Evolutionary conservation across 2,113 vertebrate species (phyloP).

Genomic region (Morone saxatilis): DNA sequence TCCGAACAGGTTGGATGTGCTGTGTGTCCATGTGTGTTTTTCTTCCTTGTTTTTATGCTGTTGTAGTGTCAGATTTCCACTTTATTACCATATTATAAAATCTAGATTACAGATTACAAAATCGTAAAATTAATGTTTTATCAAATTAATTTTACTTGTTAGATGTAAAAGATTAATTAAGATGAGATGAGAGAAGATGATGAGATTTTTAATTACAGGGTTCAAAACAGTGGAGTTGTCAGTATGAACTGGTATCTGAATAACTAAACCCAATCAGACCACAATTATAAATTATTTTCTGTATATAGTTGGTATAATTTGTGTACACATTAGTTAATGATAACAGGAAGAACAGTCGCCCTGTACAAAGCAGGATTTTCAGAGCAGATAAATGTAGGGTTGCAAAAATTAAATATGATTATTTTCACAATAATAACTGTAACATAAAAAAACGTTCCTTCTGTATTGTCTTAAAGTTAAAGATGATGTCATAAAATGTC

Average conservation of each 20-base stretch:
- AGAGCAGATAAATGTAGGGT: background rate
- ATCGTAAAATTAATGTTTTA: no score
- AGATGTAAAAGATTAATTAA: background rate
- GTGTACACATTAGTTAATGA: background rate
- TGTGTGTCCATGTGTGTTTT: background rate
- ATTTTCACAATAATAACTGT: background rate
- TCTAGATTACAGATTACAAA: no score
- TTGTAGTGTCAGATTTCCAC: background rate
- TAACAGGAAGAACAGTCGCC: background rate
- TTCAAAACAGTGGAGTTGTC: background rate
- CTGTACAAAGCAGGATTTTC: background rate
- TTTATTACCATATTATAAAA: background rate
- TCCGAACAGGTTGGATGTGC: constrained; percentile 2
- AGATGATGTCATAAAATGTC: no score
- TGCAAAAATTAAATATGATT: no score
- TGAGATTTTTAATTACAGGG: constrained; percentile 13
- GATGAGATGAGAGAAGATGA: background rate
- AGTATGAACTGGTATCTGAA: background rate
- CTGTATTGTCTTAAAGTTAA: background rate
- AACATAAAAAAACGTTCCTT: background rate
- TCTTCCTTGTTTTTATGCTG: background rate
- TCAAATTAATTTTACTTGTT: constrained; percentile 1
- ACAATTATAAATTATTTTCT: background rate
- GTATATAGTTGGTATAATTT: background rate
- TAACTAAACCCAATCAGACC: background rate